Evolutionary conservation across 2,888 invertebrate genomes (phyloP).

Genomic region (Zygothrica quintamaculata): DNA sequence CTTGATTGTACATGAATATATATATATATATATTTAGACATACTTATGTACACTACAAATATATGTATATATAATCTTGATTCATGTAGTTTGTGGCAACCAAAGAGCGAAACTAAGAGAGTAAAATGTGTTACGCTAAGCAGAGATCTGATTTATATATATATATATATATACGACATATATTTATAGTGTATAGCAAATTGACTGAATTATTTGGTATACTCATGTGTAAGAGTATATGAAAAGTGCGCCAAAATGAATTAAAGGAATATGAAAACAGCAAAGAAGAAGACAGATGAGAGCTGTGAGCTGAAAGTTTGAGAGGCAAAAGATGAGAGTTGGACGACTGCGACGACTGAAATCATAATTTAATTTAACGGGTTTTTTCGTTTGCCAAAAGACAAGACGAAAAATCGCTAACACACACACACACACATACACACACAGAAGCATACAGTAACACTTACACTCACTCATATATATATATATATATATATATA

Average conservation of each 20-base stretch:
- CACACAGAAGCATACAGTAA: neutral
- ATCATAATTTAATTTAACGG: conserved; percentile 80
- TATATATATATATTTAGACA: too few relatives aligned
- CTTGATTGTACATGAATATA: too few relatives aligned
- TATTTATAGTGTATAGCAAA: too few relatives aligned
- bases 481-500: too few relatives aligned
- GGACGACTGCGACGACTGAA: conserved; percentile 51
- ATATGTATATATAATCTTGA: too few relatives aligned
- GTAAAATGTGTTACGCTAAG: too few relatives aligned
- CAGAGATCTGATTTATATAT: too few relatives aligned
- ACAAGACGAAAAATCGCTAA: conserved; percentile 68
- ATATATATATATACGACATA: too few relatives aligned
- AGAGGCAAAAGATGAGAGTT: conserved; percentile 11
- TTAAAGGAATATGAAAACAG: conserved; percentile 67
- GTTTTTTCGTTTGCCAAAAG: conserved; percentile 72
- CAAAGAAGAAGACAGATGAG: conserved; percentile 2
- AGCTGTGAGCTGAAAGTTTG: conserved; percentile 2
- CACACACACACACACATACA: conserved; percentile 22
- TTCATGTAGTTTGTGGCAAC: too few relatives aligned
- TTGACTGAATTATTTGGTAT: too few relatives aligned
- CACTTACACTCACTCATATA: conserved; percentile 52
- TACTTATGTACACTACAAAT: too few relatives aligned
- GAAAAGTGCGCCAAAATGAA: conserved; percentile 61
- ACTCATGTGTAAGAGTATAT: neutral
- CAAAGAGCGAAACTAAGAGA: too few relatives aligned